phyloP scores from a whole-genome alignment of 2,888 invertebrate species.

The Andricus curvator region DNA sequence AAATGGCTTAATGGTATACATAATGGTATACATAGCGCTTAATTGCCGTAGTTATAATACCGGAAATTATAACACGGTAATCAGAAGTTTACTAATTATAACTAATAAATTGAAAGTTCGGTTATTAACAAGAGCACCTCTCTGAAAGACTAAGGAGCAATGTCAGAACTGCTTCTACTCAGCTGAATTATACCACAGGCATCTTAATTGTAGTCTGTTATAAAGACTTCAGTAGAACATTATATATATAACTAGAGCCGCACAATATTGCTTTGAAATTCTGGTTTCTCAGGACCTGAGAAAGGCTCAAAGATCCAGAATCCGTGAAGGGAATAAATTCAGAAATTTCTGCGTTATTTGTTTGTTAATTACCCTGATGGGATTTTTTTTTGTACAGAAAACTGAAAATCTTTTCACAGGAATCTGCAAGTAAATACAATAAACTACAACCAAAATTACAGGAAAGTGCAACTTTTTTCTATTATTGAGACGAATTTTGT shows the following conservation, averaged over 20 bases:
- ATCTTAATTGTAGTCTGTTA: neutral
- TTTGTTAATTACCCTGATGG: no score
- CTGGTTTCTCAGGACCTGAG: no score
- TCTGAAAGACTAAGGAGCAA: neutral
- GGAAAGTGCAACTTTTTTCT: no score
- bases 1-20: no score
- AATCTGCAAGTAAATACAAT: no score
- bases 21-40: slow-evolving; percentile 8
- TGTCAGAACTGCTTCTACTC: no score
- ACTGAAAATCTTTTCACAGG: no score
- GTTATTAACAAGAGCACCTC: slow-evolving; percentile 9
- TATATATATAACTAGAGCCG: no score
- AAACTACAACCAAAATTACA: no score
- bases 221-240: no score
- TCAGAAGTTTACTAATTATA: slow-evolving; percentile 58
- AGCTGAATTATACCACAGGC: neutral
- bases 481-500: no score
- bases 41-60: slow-evolving; percentile 26
- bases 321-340: neutral
- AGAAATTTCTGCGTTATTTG: neutral
- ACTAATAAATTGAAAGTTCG: slow-evolving; percentile 52
- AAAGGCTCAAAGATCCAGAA: neutral
- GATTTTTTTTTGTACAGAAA: no score
- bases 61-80: slow-evolving; percentile 10
- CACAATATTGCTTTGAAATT: neutral